A percentile compares a stretch with the other conserved stretches of the same genome.
phyloP scores from a whole-genome alignment of 1,140 invertebrate genomes.

The Lucilia sericata region DNA sequence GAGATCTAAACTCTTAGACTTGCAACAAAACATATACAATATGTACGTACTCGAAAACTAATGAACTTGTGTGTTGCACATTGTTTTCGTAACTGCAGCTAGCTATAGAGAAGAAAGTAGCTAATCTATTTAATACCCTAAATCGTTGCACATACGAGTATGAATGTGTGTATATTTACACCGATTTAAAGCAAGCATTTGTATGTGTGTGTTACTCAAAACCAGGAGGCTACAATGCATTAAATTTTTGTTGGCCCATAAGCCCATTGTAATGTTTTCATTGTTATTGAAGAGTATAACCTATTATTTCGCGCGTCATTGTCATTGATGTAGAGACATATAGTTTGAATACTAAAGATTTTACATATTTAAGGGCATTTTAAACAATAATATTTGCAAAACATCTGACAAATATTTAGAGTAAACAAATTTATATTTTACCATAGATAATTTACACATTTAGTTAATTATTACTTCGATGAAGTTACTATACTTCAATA shows the following conservation, averaged over 20 bases:
- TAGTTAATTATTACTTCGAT: too few species aligned
- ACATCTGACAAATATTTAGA: slow-evolving; percentile 53
- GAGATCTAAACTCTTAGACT: not conserved
- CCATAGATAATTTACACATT: too few species aligned
- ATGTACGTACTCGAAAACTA: too few species aligned
- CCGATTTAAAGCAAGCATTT: not conserved
- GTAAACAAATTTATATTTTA: slow-evolving; percentile 39
- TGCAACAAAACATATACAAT: not conserved
- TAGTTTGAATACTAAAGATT: slow-evolving; percentile 22
- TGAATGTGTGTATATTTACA: not conserved
- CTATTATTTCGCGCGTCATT: not conserved
- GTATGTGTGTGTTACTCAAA: not conserved
- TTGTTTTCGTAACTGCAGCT: not conserved
- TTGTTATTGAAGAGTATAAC: not conserved
- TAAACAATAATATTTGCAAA: slow-evolving; percentile 55
- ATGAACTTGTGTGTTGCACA: not conserved
- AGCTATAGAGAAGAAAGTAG: not conserved
- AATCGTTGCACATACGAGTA: slow-evolving; percentile 15
- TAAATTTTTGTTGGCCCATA: not conserved
- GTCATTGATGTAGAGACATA: not conserved
- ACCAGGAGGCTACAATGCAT: not conserved
- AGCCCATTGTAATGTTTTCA: not conserved
- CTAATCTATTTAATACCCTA: slow-evolving; percentile 31
- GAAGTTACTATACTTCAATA: too few species aligned
- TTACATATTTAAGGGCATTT: slow-evolving; percentile 55